These are phyloP conservation scores for Onychomys arenicola DNA, from an alignment of 2,797 vertebrate species.

Conservation along the genomic window DNA sequence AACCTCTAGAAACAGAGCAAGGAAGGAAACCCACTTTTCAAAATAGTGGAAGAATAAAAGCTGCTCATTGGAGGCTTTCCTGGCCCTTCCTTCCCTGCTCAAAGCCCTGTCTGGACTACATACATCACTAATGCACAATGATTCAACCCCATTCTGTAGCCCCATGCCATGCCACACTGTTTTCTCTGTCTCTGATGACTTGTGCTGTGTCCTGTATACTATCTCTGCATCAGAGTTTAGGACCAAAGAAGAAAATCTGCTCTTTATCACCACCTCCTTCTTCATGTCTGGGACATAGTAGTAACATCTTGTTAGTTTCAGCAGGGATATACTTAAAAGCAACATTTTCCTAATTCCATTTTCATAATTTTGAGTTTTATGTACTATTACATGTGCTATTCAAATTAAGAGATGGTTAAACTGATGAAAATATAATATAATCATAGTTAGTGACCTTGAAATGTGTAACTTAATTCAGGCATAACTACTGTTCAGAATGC, in stretches of 20 bases:
- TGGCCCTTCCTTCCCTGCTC: neutral
- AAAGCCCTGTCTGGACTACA: neutral
- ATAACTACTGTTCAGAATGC: slow-evolving; percentile 68
- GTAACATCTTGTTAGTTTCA: neutral
- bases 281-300: neutral
- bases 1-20: neutral
- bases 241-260: neutral
- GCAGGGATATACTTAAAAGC: slow-evolving; percentile 4
- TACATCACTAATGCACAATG: neutral
- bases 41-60: neutral
- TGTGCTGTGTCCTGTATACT: neutral
- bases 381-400: neutral
- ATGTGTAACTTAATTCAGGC: slow-evolving; percentile 68
- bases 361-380: slow-evolving; percentile 21
- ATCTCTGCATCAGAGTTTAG: neutral
- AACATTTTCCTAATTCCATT: slow-evolving; percentile 13
- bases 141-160: neutral
- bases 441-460: slow-evolving; percentile 72
- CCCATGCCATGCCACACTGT: neutral
- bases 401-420: slow-evolving; percentile 27
- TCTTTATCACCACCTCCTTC: neutral
- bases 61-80: neutral
- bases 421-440: slow-evolving; percentile 61
- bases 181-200: neutral
- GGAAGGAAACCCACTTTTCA: slow-evolving; percentile 7